Evolutionary conservation across 2,113 vertebrate species (phyloP).

Genomic region (Spilogale gracilis): DNA sequence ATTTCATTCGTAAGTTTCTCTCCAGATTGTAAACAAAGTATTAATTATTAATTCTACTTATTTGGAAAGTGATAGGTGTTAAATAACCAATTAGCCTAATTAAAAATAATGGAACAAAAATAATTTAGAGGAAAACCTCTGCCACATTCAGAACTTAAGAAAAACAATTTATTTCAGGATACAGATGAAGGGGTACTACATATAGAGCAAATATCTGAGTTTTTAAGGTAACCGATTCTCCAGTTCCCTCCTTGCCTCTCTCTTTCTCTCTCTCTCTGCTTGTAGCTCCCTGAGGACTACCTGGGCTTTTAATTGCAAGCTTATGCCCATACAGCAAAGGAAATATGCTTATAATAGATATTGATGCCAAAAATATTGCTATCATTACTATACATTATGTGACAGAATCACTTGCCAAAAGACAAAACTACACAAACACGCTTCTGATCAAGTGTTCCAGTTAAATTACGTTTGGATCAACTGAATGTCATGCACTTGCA

Average conservation of each 20-base stretch:
- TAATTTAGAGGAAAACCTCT: not conserved
- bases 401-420: not conserved
- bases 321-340: constrained; percentile 5
- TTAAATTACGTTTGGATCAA: not conserved
- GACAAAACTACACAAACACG: not conserved
- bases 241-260: not conserved
- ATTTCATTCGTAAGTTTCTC: not conserved
- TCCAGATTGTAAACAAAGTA: not conserved
- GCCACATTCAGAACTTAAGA: not conserved
- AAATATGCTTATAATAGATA: constrained; percentile 29
- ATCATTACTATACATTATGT: not conserved
- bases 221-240: not conserved
- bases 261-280: not conserved
- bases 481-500: accelerated
- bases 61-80: not conserved
- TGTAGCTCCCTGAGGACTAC: not conserved
- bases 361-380: not conserved
- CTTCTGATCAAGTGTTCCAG: not conserved
- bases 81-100: constrained; percentile 33
- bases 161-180: not conserved
- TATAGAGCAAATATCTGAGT: not conserved
- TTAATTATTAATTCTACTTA: constrained; percentile 32
- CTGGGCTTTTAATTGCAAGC: constrained; percentile 25
- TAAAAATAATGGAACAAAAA: constrained; percentile 46
- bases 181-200: not conserved